Percentiles rank a stretch among this genome's conserved stretches.
These are phyloP conservation scores for Drosophila paranaensis DNA, from an alignment of 2,888 invertebrate species.

Conservation along the genomic window DNA sequence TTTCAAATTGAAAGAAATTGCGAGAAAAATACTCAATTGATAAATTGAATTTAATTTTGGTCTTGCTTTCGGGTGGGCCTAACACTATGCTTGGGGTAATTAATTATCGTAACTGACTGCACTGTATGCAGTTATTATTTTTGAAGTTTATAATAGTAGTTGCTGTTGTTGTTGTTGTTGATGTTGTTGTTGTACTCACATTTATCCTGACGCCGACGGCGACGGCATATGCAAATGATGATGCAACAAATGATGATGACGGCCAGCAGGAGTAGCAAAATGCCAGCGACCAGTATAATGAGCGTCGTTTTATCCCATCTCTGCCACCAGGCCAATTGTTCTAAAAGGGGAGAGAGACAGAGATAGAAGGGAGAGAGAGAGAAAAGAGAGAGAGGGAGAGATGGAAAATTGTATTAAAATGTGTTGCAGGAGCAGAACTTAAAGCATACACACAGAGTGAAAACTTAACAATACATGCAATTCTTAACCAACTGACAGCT, in stretches of 20 bases:
- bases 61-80: constrained; percentile 40
- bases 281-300: constrained; percentile 90
- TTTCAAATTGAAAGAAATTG: constrained; percentile 7
- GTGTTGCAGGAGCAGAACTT: constrained; percentile 17
- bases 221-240: constrained; percentile 93
- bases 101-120: constrained; percentile 33
- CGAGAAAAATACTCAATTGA: constrained; percentile 4
- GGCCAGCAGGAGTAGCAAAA: constrained; percentile 88
- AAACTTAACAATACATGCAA: constrained; percentile 52
- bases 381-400: constrained; percentile 17
- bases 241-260: constrained; percentile 93
- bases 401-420: constrained; percentile 18
- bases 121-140: constrained; percentile 24
- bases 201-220: constrained; percentile 88
- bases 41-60: background rate
- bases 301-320: constrained; percentile 91
- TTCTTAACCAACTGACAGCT: constrained; percentile 45
- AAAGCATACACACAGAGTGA: constrained; percentile 27
- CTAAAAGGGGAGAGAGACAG: constrained; percentile 84
- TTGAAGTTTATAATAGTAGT: background rate
- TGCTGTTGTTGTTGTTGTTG: constrained; percentile 8
- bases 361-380: constrained; percentile 26
- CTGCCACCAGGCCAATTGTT: constrained; percentile 92
- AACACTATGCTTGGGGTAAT: constrained; percentile 67
- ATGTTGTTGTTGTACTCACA: constrained; percentile 81